Evolutionary conservation across 2,888 invertebrate species (phyloP).

Genomic region (Hirtodrosophila duncani): DNA sequence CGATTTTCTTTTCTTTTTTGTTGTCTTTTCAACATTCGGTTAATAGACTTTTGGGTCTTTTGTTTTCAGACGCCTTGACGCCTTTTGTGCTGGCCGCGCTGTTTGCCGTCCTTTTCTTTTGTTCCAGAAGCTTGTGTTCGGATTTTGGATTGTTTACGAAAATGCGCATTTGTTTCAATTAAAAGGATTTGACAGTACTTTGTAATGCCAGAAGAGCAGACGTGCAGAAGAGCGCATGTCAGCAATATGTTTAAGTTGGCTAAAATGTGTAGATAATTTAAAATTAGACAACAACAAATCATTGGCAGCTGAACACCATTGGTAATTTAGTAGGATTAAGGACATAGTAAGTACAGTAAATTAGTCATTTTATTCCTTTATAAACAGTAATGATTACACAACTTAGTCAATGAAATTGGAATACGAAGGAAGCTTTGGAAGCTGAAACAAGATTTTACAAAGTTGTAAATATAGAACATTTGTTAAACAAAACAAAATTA

Average conservation of each 20-base stretch:
- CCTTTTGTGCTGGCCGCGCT: slow-evolving; percentile 52
- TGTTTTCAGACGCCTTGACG: slow-evolving; percentile 74
- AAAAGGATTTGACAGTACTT: slow-evolving; percentile 56
- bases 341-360: too few relatives aligned
- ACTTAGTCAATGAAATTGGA: too few relatives aligned
- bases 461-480: too few relatives aligned
- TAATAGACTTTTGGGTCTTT: slow-evolving; percentile 51
- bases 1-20: slow-evolving; percentile 36
- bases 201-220: slow-evolving; percentile 20
- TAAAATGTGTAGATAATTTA: slow-evolving; percentile 58
- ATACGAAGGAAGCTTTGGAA: too few relatives aligned
- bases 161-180: slow-evolving; percentile 68
- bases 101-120: slow-evolving; percentile 2
- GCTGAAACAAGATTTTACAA: too few relatives aligned
- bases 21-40: slow-evolving; percentile 30
- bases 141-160: slow-evolving; percentile 32
- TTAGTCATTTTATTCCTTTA: too few relatives aligned
- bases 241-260: slow-evolving; percentile 38
- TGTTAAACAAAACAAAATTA: too few relatives aligned
- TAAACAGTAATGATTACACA: too few relatives aligned
- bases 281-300: slow-evolving; percentile 11
- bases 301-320: background rate
- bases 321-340: too few relatives aligned
- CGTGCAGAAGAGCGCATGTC: too few relatives aligned
- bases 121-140: slow-evolving; percentile 10